Evolutionary conservation across 2,888 invertebrate genomes (phyloP), one percentile per base, ranked within the genome.

Genomic region (Eupithecia abbreviata): DNA sequence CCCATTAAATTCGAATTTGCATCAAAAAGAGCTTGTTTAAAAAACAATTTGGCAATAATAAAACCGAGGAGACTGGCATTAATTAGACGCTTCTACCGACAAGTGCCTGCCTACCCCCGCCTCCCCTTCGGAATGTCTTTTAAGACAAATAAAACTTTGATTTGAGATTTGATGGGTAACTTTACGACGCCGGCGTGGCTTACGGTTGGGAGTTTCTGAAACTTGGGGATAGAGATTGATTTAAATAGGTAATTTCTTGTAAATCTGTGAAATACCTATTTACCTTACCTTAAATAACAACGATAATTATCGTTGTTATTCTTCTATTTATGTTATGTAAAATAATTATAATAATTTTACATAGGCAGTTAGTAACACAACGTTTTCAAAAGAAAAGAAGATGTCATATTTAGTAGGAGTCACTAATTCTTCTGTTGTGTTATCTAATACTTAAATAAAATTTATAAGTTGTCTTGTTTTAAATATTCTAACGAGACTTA

Each of bases 31-130:
- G 68, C 83, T 88, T 89, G 87, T 90, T 91, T 91, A 88, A 89
- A 92, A 93, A 94, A 92, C 93, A 94, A 94, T 93, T 91, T 90
- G 84, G 86, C 88, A 87, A 86, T 87, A 91, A 91, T 90, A 89
- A 91, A 90, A 90, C 82, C 82, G 10, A 45, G 81, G 82, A 78
- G 80, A 79, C 82, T 82, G 88, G 86, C 86, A 87, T 93, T 93
- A 93, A 93, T 93, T 92, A 92, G 88, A 88, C 87, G 84, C 84
- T 81, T 41, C 67, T 45, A 15, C 82, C 83, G 82, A 81, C 79
- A 82, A 82, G 81, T 80, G 10, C n/a, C 7, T n/a, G 18, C 18
- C 18, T 18, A 58, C 30, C 62, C 4, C 62, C 12, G 62, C 30
- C 62, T 62, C 74, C 77, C 74, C 81, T 80, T 80, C 81, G 78